These are phyloP conservation scores for Marasmarcha lunaedactyla DNA, from an alignment of 2,888 invertebrate species.

Conservation along the genomic window DNA sequence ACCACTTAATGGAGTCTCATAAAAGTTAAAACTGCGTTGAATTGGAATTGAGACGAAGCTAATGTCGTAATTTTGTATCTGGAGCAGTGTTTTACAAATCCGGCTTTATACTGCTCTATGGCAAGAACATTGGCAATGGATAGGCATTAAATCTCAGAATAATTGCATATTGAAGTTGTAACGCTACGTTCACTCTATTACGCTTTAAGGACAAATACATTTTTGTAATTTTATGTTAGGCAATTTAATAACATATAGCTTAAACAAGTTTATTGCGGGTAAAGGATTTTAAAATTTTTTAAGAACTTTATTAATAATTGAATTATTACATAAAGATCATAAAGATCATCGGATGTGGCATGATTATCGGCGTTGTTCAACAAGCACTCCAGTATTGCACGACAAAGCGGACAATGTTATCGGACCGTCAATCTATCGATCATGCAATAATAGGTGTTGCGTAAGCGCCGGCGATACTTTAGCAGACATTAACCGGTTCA, in stretches of 20 bases:
- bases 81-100: constrained; percentile 46
- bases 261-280: no score
- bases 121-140: constrained; percentile 30
- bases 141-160: constrained; percentile 30
- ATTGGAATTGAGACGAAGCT: constrained; percentile 37
- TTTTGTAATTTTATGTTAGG: constrained; percentile 8
- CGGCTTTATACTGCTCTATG: constrained; percentile 34
- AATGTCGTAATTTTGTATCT: constrained; percentile 41
- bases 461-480: constrained; percentile 45
- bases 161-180: constrained; percentile 16
- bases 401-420: constrained; percentile 40
- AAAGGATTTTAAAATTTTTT: no score
- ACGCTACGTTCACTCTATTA: constrained; percentile 17
- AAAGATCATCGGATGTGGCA: not conserved
- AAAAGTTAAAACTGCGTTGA: constrained; percentile 24
- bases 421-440: constrained; percentile 43
- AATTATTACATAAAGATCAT: no score
- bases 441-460: constrained; percentile 40
- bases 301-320: no score
- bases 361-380: not conserved
- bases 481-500: constrained; percentile 42
- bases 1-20: not conserved
- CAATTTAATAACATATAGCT: no score
- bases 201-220: constrained; percentile 15
- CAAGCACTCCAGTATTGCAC: constrained; percentile 14